These are phyloP conservation scores for Ditylenchus dipsaci DNA, from an alignment of 1,140 invertebrate species.

Conservation along the genomic window DNA sequence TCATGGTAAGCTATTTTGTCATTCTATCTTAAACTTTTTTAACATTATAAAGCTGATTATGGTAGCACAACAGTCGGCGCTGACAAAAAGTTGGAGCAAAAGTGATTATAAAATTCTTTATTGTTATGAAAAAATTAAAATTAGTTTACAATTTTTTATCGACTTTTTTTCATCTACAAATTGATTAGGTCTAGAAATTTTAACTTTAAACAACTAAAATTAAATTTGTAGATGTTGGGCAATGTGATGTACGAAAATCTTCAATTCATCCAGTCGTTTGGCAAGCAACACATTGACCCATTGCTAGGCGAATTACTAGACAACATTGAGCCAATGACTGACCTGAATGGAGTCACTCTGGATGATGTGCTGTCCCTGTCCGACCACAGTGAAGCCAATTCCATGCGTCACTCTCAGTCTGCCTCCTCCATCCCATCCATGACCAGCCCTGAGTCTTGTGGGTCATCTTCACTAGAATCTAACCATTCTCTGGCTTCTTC, in stretches of 20 bases:
- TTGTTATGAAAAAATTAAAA: not conserved
- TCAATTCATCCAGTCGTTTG: slow-evolving; percentile 54
- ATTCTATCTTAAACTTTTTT: not conserved
- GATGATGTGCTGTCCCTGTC: slow-evolving; percentile 29
- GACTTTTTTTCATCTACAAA: too few relatives aligned
- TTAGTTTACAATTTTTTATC: too few relatives aligned
- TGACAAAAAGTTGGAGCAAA: not conserved
- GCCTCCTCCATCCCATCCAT: slow-evolving; percentile 42
- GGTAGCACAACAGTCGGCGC: not conserved
- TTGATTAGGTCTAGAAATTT: too few relatives aligned
- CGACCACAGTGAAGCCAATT: slow-evolving; percentile 15
- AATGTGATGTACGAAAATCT: slow-evolving; percentile 52
- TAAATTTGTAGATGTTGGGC: slow-evolving; percentile 46
- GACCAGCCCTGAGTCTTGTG: slow-evolving; percentile 19
- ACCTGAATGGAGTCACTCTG: slow-evolving; percentile 19
- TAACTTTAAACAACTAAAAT: slow-evolving; percentile 7
- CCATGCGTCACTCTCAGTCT: slow-evolving; percentile 39
- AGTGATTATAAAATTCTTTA: slow-evolving; percentile 4
- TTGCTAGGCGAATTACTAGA: slow-evolving; percentile 51
- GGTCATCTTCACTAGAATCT: slow-evolving; percentile 8
- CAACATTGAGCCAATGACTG: slow-evolving; percentile 37
- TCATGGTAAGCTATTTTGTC: slow-evolving; percentile 41
- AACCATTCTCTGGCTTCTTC: not conserved
- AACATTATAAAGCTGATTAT: not conserved
- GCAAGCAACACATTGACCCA: slow-evolving; percentile 51